Base-by-base conservation (phyloP, 2,888 invertebrate genomes). In the Digitonthophagus gazella region DNA sequence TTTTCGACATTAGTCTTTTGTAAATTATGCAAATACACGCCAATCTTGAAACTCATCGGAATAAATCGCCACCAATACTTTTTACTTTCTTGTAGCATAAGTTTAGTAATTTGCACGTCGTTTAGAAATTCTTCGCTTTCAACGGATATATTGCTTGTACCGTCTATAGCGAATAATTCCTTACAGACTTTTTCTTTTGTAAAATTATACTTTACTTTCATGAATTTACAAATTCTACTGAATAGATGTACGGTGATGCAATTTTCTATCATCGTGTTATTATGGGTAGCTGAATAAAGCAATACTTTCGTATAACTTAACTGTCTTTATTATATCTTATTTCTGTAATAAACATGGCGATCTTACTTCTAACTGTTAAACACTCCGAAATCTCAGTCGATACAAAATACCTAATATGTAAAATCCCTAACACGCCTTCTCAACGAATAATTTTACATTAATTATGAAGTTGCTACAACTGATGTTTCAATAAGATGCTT, bases 21-120 rank as follows among this genome's bases (percentile, higher is more conserved):
- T 11, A 57, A 11, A 57, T 57, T 57, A 57, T 57, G 57, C n/a
- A 57, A 16, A 57, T 57, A n/a, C 57, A 57, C 5, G n/a, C 56
- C 56, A 15, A 56, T 56, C 56, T 56, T 56, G 56, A 56, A 56
- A 56, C 56, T 56, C 56, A 56, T 56, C 11, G 4, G 56, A 4
- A 56, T 11, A 4, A 56, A 56, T 56, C 15, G 3, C 56, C 56
- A 56, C 56, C 11, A 56, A 11, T 56, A 11, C 11, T 56, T 56
- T 11, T 14, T 56, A 56, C 4, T 4, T 4, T 56, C 15, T 15
- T 4, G 56, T 56, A 56, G 56, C 56, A 56, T 56, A 3, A 15
- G 14, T 56, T 56, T 56, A 15, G 4, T 56, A 11, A 56, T 15
- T 14, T 56, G n/a, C 56, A 56, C 15, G 3, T 14, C n/a, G 3